These are phyloP conservation scores for Aptenodytes patagonicus DNA, from an alignment of 2,113 vertebrate species.

Conservation along the genomic window DNA sequence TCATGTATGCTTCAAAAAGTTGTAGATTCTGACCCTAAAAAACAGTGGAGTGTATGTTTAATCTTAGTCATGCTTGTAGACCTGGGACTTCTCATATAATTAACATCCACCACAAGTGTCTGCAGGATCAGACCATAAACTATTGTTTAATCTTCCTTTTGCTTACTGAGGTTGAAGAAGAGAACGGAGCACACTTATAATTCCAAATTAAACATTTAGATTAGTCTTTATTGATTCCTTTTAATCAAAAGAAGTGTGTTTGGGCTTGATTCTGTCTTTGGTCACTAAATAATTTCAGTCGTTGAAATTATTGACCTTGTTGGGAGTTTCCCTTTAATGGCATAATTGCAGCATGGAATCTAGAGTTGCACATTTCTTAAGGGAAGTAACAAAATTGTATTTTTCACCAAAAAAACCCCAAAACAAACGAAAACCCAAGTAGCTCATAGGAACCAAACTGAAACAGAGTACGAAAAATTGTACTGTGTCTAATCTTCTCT, in stretches of 20 bases:
- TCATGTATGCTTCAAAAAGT: background rate
- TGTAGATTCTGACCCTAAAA: background rate
- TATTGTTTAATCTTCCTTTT: background rate
- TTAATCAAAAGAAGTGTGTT: constrained; percentile 8
- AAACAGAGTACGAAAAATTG: background rate
- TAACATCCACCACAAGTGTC: background rate
- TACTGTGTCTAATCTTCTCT: background rate
- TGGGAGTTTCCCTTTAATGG: background rate
- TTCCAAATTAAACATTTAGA: constrained; percentile 40
- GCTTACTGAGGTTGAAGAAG: background rate
- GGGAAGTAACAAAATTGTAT: background rate
- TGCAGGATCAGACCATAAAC: background rate
- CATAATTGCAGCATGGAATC: background rate
- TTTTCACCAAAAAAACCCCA: background rate
- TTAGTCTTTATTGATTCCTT: constrained; percentile 32
- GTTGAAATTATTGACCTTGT: background rate
- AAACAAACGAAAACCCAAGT: background rate
- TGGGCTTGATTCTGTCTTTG: background rate
- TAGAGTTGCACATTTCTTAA: background rate
- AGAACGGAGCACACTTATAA: background rate
- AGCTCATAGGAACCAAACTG: background rate
- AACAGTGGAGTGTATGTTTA: background rate
- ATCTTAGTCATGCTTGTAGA: background rate
- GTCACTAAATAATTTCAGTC: background rate
- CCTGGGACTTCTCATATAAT: background rate